Evolutionary conservation across 2,113 vertebrate genomes (phyloP), one percentile per base, ranked within the genome.

Genomic region (Corythaixoides concolor): DNA sequence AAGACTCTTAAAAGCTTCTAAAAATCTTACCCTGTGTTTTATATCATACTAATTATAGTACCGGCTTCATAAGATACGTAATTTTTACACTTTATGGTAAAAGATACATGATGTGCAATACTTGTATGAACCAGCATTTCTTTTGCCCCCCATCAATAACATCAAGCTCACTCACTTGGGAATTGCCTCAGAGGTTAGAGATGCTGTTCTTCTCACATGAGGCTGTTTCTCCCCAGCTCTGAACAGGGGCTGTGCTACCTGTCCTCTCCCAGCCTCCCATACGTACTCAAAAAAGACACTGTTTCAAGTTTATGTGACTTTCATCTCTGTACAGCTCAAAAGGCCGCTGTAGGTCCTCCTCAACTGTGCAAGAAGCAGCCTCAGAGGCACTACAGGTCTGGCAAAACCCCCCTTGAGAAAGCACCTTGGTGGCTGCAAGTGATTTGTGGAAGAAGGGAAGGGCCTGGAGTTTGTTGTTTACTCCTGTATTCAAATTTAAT

Each of bases 161-260:
- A 62, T 58, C 69, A 49, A 74, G 45, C 5, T 56, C 21, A 47
- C 32, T 68, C 27, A 21, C 49, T 6, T 20, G 33, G 33, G 26
- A 15, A 19, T 3, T 55, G 15, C 7, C 58, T 11, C 2, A 0
- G 35, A 47, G 30, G 66, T 5, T 22, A 58, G 10, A 60, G 23
- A 75, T 1, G 1, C 6, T 53, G 18, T 0, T 58, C 30, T 50
- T 45, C n/a, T 63, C 19, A 39, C 2, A 0, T 1, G 2, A 80
- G 30, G 49, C 12, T 68, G 15, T 17, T 45, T 66, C n/a, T 53
- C 32, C 52, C n/a, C 39, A 45, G n/a, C 37, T 45, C 55, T 72
- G 58, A 22, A n/a, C 12, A 56, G 19, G 43, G 33, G 5, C 39
- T 41, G 32, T 27, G 26, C 30, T 15, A 24, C 35, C 35, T 37